Conservation (phyloP, 2,888 invertebrate species). For the Cynaeus angustus region DNA sequence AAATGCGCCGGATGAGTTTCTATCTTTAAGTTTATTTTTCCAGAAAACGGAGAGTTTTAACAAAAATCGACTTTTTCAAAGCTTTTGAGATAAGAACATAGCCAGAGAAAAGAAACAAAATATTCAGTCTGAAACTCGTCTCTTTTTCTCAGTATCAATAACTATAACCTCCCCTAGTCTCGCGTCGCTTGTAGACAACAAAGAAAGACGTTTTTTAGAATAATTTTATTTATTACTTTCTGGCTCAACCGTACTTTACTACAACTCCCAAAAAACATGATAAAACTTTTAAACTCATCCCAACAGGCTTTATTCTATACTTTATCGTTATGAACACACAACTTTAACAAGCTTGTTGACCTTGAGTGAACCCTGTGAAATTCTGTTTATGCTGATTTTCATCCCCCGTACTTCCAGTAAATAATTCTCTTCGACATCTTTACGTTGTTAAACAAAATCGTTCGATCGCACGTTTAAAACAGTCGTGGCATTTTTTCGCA, state of each 20-base stretch:
- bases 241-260: not conserved
- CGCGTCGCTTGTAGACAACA: not conserved
- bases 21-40: too few relatives aligned
- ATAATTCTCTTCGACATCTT: slow-evolving; percentile 19
- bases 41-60: too few relatives aligned
- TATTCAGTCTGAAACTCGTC: too few relatives aligned
- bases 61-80: too few relatives aligned
- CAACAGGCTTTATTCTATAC: slow-evolving; percentile 1
- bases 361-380: not conserved
- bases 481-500: too few relatives aligned
- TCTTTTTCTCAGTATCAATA: too few relatives aligned
- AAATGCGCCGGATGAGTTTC: too few relatives aligned
- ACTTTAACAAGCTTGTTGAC: slow-evolving; percentile 10
- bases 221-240: slow-evolving; percentile 18
- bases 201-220: not conserved
- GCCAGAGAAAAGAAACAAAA: too few relatives aligned
- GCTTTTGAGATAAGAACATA: too few relatives aligned
- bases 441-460: slow-evolving; percentile 8
- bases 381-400: slow-evolving; percentile 5
- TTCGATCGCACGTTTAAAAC: slow-evolving; percentile 3
- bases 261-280: slow-evolving; percentile 13
- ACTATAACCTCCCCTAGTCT: not conserved
- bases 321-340: slow-evolving; percentile 1
- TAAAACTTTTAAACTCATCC: slow-evolving; percentile 20
- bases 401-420: slow-evolving; percentile 8